Percentiles rank a stretch among this genome's conserved stretches.
Conservation (phyloP, 2,888 invertebrate genomes). For the Sceliomorpha sp. region DNA sequence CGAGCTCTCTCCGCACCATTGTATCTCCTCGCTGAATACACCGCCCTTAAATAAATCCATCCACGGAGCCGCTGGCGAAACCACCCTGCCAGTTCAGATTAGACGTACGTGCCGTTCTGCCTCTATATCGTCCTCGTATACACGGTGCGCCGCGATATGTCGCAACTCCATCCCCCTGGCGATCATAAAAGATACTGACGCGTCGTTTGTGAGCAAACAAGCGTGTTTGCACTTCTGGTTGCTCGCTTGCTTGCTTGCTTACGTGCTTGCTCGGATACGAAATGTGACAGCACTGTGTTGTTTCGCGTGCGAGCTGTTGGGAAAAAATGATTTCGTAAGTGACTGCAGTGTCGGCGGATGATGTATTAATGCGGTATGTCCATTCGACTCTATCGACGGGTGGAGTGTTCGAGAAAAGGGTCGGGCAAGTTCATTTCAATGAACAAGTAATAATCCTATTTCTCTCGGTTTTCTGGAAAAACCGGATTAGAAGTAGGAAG, state of each 20-base stretch:
- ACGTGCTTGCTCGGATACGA: conserved; percentile 13
- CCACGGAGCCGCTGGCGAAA: conserved; percentile 49
- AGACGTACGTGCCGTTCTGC: conserved; percentile 58
- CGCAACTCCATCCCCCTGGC: conserved; percentile 39
- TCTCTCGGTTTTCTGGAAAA: no score
- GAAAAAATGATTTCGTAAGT: conserved; percentile 8
- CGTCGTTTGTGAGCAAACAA: conserved; percentile 48
- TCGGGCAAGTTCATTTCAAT: no score
- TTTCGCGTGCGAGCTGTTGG: conserved; percentile 1
- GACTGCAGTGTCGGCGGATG: no score
- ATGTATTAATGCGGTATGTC: no score
- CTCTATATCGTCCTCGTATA: conserved; percentile 55
- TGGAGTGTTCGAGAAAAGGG: no score
- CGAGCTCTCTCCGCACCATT: conserved; percentile 59
- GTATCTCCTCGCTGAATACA: conserved; percentile 73
- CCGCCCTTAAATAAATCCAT: conserved; percentile 62
- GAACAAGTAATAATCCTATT: no score
- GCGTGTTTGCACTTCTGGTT: conserved; percentile 50
- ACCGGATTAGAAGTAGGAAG: no score
- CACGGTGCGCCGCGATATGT: conserved; percentile 48
- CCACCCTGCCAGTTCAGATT: conserved; percentile 58
- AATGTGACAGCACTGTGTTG: conserved; percentile 23
- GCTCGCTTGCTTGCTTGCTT: conserved; percentile 29
- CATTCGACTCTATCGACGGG: no score
- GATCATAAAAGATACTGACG: conserved; percentile 50